Percentiles rank a stretch among this genome's conserved stretches.
phyloP scores from a whole-genome alignment of 1,140 invertebrate species.

The Pogonognathellus flavescens region DNA sequence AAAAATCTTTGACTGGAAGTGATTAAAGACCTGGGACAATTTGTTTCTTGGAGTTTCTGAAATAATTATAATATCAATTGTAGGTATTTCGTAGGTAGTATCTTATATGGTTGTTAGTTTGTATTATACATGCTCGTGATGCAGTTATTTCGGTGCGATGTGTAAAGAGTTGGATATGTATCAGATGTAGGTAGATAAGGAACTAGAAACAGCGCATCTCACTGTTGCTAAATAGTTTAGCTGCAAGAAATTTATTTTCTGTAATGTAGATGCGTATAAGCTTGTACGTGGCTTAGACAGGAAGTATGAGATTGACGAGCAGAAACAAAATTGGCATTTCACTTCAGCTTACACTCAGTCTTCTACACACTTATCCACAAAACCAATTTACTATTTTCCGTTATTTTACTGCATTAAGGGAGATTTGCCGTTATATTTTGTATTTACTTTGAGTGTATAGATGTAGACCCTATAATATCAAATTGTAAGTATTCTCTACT shows the following conservation, averaged over 20 bases:
- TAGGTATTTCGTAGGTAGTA: too few relatives aligned
- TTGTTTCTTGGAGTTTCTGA: too few relatives aligned
- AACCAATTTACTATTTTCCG: background rate
- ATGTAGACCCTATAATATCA: background rate
- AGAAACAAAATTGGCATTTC: constrained; percentile 25
- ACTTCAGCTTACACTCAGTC: background rate
- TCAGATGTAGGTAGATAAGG: too few relatives aligned
- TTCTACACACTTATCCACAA: background rate
- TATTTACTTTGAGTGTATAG: background rate
- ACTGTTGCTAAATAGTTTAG: background rate
- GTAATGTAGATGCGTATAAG: background rate
- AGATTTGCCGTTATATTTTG: background rate
- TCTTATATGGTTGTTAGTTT: too few relatives aligned
- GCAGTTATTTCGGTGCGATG: background rate
- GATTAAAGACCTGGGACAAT: too few relatives aligned
- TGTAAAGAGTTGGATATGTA: background rate
- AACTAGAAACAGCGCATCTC: too few relatives aligned
- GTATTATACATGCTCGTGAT: too few relatives aligned
- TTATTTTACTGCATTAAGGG: background rate
- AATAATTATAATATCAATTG: too few relatives aligned
- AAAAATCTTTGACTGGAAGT: too few relatives aligned
- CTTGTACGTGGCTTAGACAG: constrained; percentile 6
- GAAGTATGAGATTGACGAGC: constrained; percentile 25
- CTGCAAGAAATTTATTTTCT: background rate
- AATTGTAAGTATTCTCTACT: background rate